Base-by-base conservation (phyloP, 2,113 vertebrate genomes). In the Tyto alba region DNA sequence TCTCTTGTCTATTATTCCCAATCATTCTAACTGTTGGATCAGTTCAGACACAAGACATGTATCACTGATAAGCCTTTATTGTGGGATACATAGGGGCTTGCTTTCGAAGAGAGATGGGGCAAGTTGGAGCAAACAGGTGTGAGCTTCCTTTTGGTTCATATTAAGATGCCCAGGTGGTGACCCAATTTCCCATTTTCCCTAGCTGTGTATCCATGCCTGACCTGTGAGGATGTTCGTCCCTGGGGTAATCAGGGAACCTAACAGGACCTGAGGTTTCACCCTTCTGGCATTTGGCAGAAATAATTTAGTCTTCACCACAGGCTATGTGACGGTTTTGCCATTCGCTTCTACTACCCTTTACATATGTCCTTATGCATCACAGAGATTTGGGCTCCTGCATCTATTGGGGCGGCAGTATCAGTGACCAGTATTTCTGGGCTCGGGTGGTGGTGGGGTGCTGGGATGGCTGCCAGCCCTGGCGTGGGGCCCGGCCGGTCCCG, bases 381-480 rank as follows among this genome's bases (percentile, higher is more conserved):
- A 36, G 41, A 27, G 17, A 8, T 22, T 32, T 77, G 26, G 17
- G 26, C 20, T 41, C 27, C 48, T 30, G 30, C 16, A 56, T 48
- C 26, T 72, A 2, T 16, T 14, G 43, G 30, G 41, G 26, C 9
- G 21, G 20, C 59, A 66, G 67, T 15, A 36, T 17, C 16, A 7
- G 13, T 18, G 32, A 50, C 21, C 30, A 18, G 8, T 25, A 7
- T 4, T 32, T 57, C 32, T 1, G 2, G 41, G 30, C 50, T 26
- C 2, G 1, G 38, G 2, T n/a, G 32, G 50, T 2, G 2, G 41
- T 5, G 41, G 60, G 23, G 29, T 68, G 36, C 21, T 77, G 0
- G 1, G 10, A 14, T 21, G 32, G 32, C 62, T 21, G 11, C 45
- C 30, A n/a, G 43, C 43, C 25, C 43, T 41, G 7, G n/a, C 34